Evolutionary conservation across 2,797 vertebrate species (phyloP).

Genomic region (Gastrophryne carolinensis): DNA sequence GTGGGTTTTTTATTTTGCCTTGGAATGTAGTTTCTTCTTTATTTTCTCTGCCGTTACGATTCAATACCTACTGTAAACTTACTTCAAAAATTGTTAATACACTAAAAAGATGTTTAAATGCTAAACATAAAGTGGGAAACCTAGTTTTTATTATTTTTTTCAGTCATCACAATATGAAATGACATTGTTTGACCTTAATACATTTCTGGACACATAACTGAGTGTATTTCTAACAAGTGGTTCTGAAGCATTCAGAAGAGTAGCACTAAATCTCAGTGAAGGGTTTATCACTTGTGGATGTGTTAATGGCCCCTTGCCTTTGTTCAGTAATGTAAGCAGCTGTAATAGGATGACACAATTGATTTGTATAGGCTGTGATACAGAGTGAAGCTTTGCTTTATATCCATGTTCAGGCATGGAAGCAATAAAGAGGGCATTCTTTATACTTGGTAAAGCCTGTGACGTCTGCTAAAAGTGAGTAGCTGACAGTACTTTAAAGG

Average conservation of each 20-base stretch:
- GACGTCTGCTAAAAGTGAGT: too few relatives aligned
- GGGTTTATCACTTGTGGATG: background rate
- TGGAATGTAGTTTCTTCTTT: too few relatives aligned
- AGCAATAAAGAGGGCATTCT: background rate
- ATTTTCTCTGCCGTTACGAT: too few relatives aligned
- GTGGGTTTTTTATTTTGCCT: too few relatives aligned
- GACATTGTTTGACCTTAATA: background rate
- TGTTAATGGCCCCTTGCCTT: background rate
- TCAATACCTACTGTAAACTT: too few relatives aligned
- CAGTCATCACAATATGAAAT: too few relatives aligned
- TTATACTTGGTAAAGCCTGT: background rate
- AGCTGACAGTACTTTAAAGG: background rate
- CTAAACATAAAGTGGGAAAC: too few relatives aligned
- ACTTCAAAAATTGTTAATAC: too few relatives aligned
- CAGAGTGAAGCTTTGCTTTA: background rate
- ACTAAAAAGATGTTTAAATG: too few relatives aligned
- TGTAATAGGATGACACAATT: constrained; percentile 21
- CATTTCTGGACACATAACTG: background rate
- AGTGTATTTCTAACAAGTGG: background rate
- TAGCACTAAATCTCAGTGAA: background rate
- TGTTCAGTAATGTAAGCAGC: constrained; percentile 3
- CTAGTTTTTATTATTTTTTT: too few relatives aligned
- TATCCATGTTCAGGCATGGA: background rate
- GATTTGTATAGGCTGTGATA: constrained; percentile 25
- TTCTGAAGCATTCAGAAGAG: background rate